These are phyloP conservation scores for Pachypsylla venusta DNA, from an alignment of 1,140 invertebrate genomes.

Conservation along the genomic window DNA sequence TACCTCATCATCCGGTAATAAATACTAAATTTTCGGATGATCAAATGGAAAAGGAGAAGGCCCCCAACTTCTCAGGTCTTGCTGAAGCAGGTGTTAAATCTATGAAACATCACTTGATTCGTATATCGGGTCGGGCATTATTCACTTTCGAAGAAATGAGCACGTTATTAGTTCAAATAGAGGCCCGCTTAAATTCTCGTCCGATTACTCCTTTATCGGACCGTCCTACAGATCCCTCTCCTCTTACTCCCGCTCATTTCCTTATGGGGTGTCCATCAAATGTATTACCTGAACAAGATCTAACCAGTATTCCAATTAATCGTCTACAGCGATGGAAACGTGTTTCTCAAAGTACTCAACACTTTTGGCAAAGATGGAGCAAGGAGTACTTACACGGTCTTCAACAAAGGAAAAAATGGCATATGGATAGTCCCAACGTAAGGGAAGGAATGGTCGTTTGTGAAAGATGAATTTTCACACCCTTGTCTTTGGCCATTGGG, in stretches of 20 bases:
- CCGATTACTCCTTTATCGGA: slow-evolving; percentile 20
- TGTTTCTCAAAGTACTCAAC: slow-evolving; percentile 21
- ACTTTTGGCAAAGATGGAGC: slow-evolving; percentile 28
- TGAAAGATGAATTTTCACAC: too few species aligned
- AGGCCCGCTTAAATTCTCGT: slow-evolving; percentile 23
- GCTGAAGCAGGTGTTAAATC: slow-evolving; percentile 31
- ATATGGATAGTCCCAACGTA: background rate
- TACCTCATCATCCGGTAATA: too few species aligned
- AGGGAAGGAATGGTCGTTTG: too few species aligned
- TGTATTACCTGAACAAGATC: slow-evolving; percentile 18
- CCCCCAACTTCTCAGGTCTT: slow-evolving; percentile 31
- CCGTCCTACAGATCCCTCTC: slow-evolving; percentile 20
- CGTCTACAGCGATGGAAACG: slow-evolving; percentile 22
- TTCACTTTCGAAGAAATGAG: slow-evolving; percentile 22
- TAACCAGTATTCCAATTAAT: slow-evolving; percentile 9
- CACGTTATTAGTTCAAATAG: slow-evolving; percentile 19
- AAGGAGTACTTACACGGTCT: slow-evolving; percentile 26
- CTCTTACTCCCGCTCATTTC: slow-evolving; percentile 24
- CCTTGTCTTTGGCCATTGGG: too few species aligned
- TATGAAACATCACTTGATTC: slow-evolving; percentile 29
- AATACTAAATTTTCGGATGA: too few species aligned
- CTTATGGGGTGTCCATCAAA: slow-evolving; percentile 21
- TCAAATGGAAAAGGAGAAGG: too few species aligned
- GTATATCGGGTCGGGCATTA: slow-evolving; percentile 18
- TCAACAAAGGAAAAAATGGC: slow-evolving; percentile 25